Evolutionary conservation across 1,140 invertebrate genomes (phyloP), one percentile per base, ranked within the genome.

Genomic region (Meloidogyne hapla): DNA sequence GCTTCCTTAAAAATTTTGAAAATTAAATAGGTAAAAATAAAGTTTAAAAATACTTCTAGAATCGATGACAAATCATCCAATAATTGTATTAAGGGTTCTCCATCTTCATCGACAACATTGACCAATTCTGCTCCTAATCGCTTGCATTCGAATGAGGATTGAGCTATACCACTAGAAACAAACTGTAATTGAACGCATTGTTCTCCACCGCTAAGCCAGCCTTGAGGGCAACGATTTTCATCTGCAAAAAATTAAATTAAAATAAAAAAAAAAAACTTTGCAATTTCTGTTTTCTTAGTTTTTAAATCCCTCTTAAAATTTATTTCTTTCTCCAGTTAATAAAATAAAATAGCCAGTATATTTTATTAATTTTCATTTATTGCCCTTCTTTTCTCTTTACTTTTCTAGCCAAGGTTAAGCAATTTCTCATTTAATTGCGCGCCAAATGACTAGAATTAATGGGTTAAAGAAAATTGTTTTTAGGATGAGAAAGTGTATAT

Each of bases 1-100:
- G 69, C 28, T 48, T 71, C 69, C 69, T 71, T 25, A 42, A 71
- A 68, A 68, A 40, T 68, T 38, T 66, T 38, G n/a, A n/a, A n/a
- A 66, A 66, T 33, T 42, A 8, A n/a, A 25, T 25, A n/a, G 6
- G n/a, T 42, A 64, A 64, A 64, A 64, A 26, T 64, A 26, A 33
- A n/a, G 10, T 12, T 18, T 26, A 68, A 68, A 68, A 9, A n/a
- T n/a, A 68, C 66, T 12, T 68, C 18, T 21, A 68, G 38, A 25
- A 71, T 15, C 15, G 18, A 42, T 21, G 69, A 71, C 15, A 71
- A 26, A 56, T 71, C 69, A 42, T 71, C 38, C 69, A 71, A 13
- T 56, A 71, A 26, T 8, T n/a, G 42, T 25, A 23, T 5, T 15
- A n/a, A 33, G 10, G 15, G 15, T 48, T 71, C 33, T 9, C 69